phyloP scores from a whole-genome alignment of 2,888 invertebrate species.

The Druceiella hillmani region DNA sequence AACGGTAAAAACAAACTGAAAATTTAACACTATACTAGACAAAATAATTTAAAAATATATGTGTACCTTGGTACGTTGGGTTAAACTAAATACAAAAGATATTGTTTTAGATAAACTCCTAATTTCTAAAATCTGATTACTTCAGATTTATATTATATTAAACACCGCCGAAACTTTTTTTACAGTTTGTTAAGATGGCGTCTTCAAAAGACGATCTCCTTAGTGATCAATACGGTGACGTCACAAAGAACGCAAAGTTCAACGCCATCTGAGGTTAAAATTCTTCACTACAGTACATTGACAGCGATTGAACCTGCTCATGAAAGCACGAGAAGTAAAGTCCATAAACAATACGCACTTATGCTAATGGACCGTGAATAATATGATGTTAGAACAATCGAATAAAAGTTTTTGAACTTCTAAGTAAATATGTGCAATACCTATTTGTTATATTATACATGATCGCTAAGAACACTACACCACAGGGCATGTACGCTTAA shows the following conservation, averaged over 20 bases:
- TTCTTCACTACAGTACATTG: constrained; percentile 1
- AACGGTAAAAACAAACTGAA: constrained; percentile 48
- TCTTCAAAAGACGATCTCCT: constrained; percentile 50
- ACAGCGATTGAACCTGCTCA: too few species aligned
- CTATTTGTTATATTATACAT: too few species aligned
- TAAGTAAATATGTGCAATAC: too few species aligned
- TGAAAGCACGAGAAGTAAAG: too few species aligned
- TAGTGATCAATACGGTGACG: constrained; percentile 49
- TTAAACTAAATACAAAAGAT: constrained; percentile 53
- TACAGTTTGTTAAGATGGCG: constrained; percentile 55
- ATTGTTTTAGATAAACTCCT: constrained; percentile 40
- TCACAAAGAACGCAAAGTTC: constrained; percentile 45
- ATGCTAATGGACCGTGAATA: too few species aligned
- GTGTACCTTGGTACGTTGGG: constrained; percentile 77
- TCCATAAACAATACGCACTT: too few species aligned
- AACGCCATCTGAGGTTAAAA: constrained; percentile 34
- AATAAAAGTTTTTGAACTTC: too few species aligned
- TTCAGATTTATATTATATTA: constrained; percentile 47
- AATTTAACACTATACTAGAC: constrained; percentile 31
- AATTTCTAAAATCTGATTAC: constrained; percentile 44
- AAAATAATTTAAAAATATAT: constrained; percentile 46
- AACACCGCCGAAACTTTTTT: constrained; percentile 59
- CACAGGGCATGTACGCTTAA: too few species aligned
- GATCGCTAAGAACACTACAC: too few species aligned
- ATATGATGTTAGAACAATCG: too few species aligned